Percentiles rank a stretch among this genome's conserved stretches.
These are phyloP conservation scores for Onychostruthus taczanowskii DNA, from an alignment of 2,113 vertebrate species.

Conservation along the genomic window DNA sequence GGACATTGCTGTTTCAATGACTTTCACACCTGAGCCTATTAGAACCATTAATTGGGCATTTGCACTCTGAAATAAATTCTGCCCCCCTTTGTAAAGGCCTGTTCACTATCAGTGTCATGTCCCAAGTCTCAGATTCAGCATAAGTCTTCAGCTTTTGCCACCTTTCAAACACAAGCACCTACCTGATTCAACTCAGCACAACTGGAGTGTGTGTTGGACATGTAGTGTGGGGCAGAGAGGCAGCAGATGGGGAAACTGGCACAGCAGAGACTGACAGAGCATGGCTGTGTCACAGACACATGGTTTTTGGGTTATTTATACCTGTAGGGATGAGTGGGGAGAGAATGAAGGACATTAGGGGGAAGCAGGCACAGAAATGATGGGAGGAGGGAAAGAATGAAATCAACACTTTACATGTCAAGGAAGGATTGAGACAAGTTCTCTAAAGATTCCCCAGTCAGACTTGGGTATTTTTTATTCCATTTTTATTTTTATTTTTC, in stretches of 20 bases:
- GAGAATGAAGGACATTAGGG: neutral
- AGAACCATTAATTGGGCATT: neutral
- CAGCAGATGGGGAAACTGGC: conserved; percentile 21
- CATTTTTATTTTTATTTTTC: fast-evolving
- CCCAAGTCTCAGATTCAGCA: neutral
- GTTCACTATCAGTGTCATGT: neutral
- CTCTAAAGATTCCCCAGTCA: neutral
- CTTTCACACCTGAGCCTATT: neutral
- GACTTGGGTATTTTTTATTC: too few species aligned
- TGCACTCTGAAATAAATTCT: neutral
- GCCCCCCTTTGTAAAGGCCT: neutral
- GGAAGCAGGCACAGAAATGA: neutral
- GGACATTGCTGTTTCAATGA: neutral
- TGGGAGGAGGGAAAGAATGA: neutral
- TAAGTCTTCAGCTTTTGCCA: neutral
- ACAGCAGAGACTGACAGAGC: neutral
- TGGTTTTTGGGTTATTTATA: neutral
- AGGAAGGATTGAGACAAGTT: neutral
- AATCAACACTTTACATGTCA: neutral
- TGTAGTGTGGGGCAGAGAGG: neutral
- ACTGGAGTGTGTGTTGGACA: fast-evolving
- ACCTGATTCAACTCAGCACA: neutral
- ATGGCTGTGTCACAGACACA: neutral
- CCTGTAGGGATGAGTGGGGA: neutral
- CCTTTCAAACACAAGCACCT: neutral